Evolutionary conservation across 2,888 invertebrate genomes (phyloP).

Genomic region (Itoplectis maculator): DNA sequence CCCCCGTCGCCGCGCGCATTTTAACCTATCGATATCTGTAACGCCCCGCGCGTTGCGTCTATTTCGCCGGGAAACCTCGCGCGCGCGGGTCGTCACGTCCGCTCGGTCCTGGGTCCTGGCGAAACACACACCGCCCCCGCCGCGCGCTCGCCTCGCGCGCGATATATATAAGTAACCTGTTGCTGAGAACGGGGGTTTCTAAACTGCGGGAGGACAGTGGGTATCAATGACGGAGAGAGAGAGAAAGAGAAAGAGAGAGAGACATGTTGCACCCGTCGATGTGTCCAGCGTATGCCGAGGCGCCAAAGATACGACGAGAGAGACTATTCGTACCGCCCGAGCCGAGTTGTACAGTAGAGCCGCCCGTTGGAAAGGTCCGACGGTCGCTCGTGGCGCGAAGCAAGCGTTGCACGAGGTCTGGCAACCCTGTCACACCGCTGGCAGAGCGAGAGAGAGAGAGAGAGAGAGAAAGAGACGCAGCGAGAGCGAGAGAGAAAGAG

Average conservation of each 20-base stretch:
- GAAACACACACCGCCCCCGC: neutral
- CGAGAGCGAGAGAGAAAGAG: neutral
- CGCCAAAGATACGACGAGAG: conserved; percentile 6
- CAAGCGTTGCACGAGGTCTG: conserved; percentile 70
- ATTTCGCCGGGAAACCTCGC: neutral
- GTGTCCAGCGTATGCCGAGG: neutral
- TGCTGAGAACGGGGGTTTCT: conserved; percentile 50
- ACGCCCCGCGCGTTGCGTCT: neutral
- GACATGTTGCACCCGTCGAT: conserved; percentile 39
- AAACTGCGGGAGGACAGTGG: conserved; percentile 25
- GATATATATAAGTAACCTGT: conserved; percentile 58
- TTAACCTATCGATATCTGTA: too few relatives aligned
- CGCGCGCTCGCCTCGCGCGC: too few relatives aligned
- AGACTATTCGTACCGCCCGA: conserved; percentile 33
- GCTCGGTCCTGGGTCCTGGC: neutral
- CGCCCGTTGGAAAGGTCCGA: conserved; percentile 50
- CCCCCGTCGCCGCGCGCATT: too few relatives aligned
- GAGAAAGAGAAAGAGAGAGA: too few relatives aligned
- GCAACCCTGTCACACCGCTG: conserved; percentile 75
- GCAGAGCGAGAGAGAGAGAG: conserved; percentile 18
- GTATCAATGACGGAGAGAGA: conserved; percentile 58
- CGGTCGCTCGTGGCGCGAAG: conserved; percentile 4
- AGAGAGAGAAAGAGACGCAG: conserved; percentile 20
- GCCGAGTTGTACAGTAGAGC: conserved; percentile 37
- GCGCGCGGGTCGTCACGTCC: neutral